Evolutionary conservation across 2,113 vertebrate genomes (phyloP).

Genomic region (Gulo gulo): DNA sequence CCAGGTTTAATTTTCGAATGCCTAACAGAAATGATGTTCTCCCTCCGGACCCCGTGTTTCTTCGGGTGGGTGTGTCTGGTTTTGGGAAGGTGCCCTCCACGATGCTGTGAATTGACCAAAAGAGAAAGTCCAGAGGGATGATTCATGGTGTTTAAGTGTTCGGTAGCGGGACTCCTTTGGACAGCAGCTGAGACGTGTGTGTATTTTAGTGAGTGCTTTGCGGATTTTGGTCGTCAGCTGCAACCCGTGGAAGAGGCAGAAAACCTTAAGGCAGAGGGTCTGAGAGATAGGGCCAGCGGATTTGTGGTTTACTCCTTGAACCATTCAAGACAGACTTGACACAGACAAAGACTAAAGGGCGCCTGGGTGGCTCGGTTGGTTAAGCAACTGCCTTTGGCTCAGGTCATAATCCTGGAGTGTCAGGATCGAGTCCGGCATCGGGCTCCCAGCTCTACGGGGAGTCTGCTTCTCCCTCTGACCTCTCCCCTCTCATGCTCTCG

Average conservation of each 20-base stretch:
- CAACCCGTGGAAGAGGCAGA: not conserved
- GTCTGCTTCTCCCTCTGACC: too few species aligned
- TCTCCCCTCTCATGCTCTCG: too few species aligned
- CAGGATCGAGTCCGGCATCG: too few species aligned
- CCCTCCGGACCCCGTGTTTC: not conserved
- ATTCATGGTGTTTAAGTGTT: not conserved
- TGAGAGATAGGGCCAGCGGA: not conserved
- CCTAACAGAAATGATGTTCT: not conserved
- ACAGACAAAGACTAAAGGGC: not conserved
- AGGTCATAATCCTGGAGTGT: too few species aligned
- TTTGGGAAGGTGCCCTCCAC: not conserved
- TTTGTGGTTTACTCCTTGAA: not conserved
- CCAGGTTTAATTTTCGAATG: not conserved
- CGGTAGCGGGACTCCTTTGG: not conserved
- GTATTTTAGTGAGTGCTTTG: slow-evolving; percentile 29
- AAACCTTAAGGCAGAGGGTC: not conserved
- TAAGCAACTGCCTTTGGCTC: too few species aligned
- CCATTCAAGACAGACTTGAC: not conserved
- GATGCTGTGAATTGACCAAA: not conserved
- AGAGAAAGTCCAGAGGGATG: not conserved
- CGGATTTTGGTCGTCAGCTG: not conserved
- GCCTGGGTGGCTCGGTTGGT: too few species aligned
- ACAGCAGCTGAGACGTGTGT: not conserved
- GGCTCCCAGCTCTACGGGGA: too few species aligned
- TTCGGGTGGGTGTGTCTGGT: not conserved